Percentiles rank a stretch among this genome's conserved stretches.
Evolutionary conservation across 1,140 invertebrate genomes (phyloP).

Genomic region (Gryon sp.): DNA sequence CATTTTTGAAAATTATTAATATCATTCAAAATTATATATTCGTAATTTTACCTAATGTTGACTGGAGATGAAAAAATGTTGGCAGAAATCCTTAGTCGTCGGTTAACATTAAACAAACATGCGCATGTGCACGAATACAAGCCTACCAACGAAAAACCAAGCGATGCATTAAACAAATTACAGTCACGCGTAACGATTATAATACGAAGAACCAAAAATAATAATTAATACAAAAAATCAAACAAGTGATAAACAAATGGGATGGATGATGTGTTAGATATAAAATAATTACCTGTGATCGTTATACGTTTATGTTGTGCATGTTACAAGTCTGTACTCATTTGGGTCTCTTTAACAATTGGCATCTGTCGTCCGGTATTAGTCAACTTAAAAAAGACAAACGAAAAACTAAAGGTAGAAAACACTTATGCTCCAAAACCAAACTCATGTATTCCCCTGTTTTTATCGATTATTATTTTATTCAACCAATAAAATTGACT

Average conservation of each 20-base stretch:
- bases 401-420: slow-evolving; percentile 76
- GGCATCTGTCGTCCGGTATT: slow-evolving; percentile 79
- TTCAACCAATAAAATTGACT: too few relatives aligned
- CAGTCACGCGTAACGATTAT: background rate
- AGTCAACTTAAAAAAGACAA: slow-evolving; percentile 80
- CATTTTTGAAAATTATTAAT: slow-evolving; percentile 1
- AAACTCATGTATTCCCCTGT: slow-evolving; percentile 48
- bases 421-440: slow-evolving; percentile 58
- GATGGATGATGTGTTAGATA: slow-evolving; percentile 61
- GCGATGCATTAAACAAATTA: slow-evolving; percentile 30
- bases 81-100: too few relatives aligned
- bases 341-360: slow-evolving; percentile 78
- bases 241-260: slow-evolving; percentile 8
- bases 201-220: slow-evolving; percentile 46
- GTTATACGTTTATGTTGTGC: slow-evolving; percentile 77
- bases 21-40: too few relatives aligned
- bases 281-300: slow-evolving; percentile 75
- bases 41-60: too few relatives aligned
- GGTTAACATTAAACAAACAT: slow-evolving; percentile 9
- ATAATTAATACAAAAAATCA: slow-evolving; percentile 33
- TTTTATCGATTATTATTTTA: too few relatives aligned
- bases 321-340: slow-evolving; percentile 80
- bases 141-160: slow-evolving; percentile 52
- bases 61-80: too few relatives aligned
- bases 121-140: slow-evolving; percentile 58